Evolutionary conservation across 2,888 invertebrate species (phyloP), one percentile per base, ranked within the genome.

Genomic region (Celastrina argiolus): DNA sequence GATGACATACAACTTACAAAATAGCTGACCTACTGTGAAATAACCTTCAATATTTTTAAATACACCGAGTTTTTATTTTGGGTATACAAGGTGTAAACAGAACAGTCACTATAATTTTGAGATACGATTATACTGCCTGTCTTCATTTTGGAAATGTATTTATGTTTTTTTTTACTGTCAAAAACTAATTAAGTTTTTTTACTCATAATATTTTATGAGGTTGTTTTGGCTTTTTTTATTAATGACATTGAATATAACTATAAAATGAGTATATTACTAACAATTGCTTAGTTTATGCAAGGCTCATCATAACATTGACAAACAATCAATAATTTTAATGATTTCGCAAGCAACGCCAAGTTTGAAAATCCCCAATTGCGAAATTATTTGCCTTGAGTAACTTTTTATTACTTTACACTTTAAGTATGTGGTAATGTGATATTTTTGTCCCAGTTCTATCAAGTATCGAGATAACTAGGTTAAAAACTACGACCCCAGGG

Each of bases 351-450:
- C n/a, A 14, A 1, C 12, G 7, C 10, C 18, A 22, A 18, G 34
- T 36, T 61, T 22, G 61, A 61, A 61, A 61, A 61, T 61, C 18
- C 12, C 10, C 16, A 12, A 61, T 61, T 61, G 2, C 61, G 22
- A 61, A 26, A 61, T 39, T n/a, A 8, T n/a, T 1, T 14, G 6
- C 14, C 61, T 61, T 61, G 61, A 61, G 61, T 39, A 61, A 61
- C 61, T 14, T 61, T 61, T 61, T 61, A 39, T 61, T 61, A 39
- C 61, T 22, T 16, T 61, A 18, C 14, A 18, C 39, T 61, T 61
- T 16, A 34, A 31, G 31, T n/a, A 36, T 61, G 18, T 61, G 14
- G 61, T 61, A 61, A 61, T 14, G 36, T 39, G 2, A 61, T 36
- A 61, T 36, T 59, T 59, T 39, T 18, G 39, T 61, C 61, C 61